Conservation (phyloP, 2,113 vertebrate genomes). For the Xiphorhynchus elegans region DNA sequence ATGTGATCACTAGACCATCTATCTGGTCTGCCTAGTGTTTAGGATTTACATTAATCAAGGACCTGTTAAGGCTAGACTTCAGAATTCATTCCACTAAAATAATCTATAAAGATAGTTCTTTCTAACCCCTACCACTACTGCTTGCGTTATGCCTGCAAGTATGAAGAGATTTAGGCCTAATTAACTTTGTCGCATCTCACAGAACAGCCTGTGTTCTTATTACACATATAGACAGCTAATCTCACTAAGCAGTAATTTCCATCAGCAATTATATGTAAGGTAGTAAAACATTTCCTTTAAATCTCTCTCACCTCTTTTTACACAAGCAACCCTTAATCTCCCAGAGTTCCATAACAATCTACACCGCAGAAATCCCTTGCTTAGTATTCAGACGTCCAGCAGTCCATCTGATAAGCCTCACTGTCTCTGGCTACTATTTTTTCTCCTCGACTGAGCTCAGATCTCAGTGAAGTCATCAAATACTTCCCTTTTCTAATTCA, state of each 20-base stretch:
- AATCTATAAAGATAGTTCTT: not conserved
- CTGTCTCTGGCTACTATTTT: not conserved
- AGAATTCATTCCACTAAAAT: not conserved
- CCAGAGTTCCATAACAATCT: not conserved
- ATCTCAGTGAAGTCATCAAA: not conserved
- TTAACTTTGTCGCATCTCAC: not conserved
- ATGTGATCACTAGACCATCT: not conserved
- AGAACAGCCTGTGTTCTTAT: not conserved
- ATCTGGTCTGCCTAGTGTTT: not conserved
- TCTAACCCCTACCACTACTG: not conserved
- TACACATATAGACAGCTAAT: not conserved
- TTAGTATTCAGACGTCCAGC: not conserved
- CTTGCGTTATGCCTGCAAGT: not conserved
- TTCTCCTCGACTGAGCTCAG: not conserved
- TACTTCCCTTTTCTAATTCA: not conserved
- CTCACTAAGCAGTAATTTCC: conserved; percentile 18
- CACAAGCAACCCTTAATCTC: not conserved
- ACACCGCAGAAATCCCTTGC: not conserved
- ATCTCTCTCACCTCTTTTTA: not conserved
- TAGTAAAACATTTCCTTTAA: not conserved
- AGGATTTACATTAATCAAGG: not conserved
- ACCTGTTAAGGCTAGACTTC: not conserved
- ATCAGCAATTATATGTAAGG: not conserved
- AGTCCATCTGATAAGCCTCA: not conserved
- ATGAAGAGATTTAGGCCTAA: not conserved